phyloP scores from a whole-genome alignment of 2,888 invertebrate species.

The Eristalis intricaria region DNA sequence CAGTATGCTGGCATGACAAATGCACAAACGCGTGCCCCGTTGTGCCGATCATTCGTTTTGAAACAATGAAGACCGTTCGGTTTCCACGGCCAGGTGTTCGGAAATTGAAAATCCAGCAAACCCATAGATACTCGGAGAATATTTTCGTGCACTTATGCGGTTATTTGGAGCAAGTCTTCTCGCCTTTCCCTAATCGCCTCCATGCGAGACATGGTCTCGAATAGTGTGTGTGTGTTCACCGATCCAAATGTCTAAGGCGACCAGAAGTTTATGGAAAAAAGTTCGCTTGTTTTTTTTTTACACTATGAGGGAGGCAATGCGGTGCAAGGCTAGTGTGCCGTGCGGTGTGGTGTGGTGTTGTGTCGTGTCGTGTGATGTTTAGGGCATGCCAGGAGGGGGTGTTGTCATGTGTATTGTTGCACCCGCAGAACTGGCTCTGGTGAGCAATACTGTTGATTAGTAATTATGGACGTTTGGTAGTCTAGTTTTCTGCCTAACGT shows the following conservation, averaged over 20 bases:
- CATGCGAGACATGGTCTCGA: background rate
- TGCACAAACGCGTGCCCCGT: conserved; percentile 50
- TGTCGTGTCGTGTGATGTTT: background rate
- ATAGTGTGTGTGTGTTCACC: background rate
- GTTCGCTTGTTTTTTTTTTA: background rate
- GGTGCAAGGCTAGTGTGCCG: background rate
- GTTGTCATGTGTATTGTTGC: conserved; percentile 23
- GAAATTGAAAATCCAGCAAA: conserved; percentile 3
- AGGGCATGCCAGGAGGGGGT: background rate
- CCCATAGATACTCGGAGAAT: background rate
- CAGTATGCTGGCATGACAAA: conserved; percentile 63
- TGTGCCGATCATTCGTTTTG: conserved; percentile 34
- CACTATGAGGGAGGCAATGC: conserved; percentile 17
- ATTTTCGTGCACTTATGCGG: conserved; percentile 57
- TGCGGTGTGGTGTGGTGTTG: background rate
- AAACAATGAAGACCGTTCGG: conserved; percentile 31
- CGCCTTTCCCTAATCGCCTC: conserved; percentile 8
- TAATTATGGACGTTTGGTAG: conserved; percentile 59
- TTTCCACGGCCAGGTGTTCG: conserved; percentile 57
- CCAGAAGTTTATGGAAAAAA: conserved; percentile 7
- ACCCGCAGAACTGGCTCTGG: conserved; percentile 63
- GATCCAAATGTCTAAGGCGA: conserved; percentile 36
- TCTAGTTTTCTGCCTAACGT: conserved; percentile 59
- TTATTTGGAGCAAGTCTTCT: conserved; percentile 28
- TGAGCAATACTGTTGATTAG: conserved; percentile 60